A percentile compares a stretch with the other conserved stretches of the same genome.
Conservation (phyloP, 2,888 invertebrate species). For the Onthophagus sagittarius region DNA sequence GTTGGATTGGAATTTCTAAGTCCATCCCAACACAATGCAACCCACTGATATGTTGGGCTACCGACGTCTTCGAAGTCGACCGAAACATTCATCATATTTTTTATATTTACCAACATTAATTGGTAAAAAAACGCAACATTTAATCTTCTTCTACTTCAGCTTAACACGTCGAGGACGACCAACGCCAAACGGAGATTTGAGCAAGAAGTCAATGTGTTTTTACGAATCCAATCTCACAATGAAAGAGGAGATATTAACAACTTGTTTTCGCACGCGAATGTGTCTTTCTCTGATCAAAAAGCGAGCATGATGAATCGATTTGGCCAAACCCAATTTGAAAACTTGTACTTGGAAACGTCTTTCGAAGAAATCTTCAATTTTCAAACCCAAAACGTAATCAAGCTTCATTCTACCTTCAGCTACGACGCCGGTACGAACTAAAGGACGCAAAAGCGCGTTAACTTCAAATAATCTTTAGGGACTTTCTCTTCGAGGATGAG, state of each 20-base stretch:
- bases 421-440: conserved; percentile 96
- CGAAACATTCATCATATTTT: too few relatives aligned
- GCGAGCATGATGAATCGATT: conserved; percentile 99
- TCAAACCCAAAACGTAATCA: conserved; percentile 98
- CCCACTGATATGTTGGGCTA: too few relatives aligned
- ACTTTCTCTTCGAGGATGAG: conserved; percentile 99
- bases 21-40: too few relatives aligned
- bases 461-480: conserved; percentile 97
- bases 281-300: conserved; percentile 98
- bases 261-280: conserved; percentile 98
- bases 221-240: conserved; percentile 95
- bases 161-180: conserved; percentile 99
- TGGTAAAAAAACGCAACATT: conserved; percentile 6
- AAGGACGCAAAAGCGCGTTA: conserved; percentile 94
- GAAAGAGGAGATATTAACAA: conserved; percentile 98
- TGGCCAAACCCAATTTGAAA: conserved; percentile 97
- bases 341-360: conserved; percentile 98
- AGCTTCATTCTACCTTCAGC: conserved; percentile 99
- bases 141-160: conserved; percentile 76
- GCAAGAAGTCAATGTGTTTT: conserved; percentile 96
- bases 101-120: not conserved
- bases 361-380: conserved; percentile 99
- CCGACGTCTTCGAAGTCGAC: too few relatives aligned
- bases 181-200: conserved; percentile 98
- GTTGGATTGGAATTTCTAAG: too few relatives aligned